Percentiles rank a stretch among this genome's conserved stretches.
These are phyloP conservation scores for Lophotriccus pileatus DNA, from an alignment of 2,797 vertebrate genomes.

Conservation along the genomic window DNA sequence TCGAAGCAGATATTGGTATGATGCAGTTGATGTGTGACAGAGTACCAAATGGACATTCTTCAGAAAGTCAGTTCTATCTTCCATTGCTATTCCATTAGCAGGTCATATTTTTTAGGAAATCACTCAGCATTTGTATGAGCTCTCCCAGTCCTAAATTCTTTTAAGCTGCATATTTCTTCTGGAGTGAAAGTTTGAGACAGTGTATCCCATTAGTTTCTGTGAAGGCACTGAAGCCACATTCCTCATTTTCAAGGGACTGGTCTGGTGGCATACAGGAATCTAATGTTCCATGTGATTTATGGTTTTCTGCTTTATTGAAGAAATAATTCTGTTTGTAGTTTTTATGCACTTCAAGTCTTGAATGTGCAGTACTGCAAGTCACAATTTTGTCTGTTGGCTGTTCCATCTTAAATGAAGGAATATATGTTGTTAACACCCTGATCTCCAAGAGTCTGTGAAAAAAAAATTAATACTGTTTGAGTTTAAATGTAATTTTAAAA, in stretches of 20 bases:
- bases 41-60: not conserved
- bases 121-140: not conserved
- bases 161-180: not conserved
- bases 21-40: not conserved
- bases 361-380: not conserved
- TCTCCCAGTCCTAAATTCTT: not conserved
- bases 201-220: not conserved
- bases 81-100: not conserved
- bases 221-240: not conserved
- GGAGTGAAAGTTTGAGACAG: not conserved
- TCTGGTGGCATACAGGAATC: not conserved
- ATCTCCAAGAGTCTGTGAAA: not conserved
- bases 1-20: not conserved
- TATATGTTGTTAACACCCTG: not conserved
- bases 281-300: not conserved
- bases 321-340: slow-evolving; percentile 14
- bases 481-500: not conserved
- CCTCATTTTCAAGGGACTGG: not conserved
- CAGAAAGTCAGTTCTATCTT: not conserved
- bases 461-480: not conserved
- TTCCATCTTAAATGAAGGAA: not conserved
- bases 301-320: slow-evolving; percentile 14
- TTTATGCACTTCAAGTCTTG: slow-evolving; percentile 3
- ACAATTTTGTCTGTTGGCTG: not conserved
- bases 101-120: not conserved